phyloP scores from a whole-genome alignment of 2,888 invertebrate species.

The Troides helena region DNA sequence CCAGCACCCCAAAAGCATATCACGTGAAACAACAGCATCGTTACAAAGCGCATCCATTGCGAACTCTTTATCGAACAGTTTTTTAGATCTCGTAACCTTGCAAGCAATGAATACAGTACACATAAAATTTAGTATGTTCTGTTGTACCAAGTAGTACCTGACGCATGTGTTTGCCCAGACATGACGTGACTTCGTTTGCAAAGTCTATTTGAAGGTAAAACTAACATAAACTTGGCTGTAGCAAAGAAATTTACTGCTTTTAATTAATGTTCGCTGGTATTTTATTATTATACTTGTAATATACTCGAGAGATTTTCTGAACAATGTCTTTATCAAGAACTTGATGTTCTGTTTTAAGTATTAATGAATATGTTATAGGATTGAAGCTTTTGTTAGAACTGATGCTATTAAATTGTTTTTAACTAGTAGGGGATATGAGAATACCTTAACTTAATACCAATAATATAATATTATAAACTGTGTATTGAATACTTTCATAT shows the following conservation, averaged over 20 bases:
- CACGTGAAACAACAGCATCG: neutral
- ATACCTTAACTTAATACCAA: too few species aligned
- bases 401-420: too few species aligned
- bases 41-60: slow-evolving; percentile 38
- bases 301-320: neutral
- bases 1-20: slow-evolving; percentile 46
- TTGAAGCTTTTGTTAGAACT: too few species aligned
- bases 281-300: neutral
- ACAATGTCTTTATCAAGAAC: neutral
- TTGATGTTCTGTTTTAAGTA: neutral
- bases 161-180: slow-evolving; percentile 56
- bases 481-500: too few species aligned
- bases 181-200: slow-evolving; percentile 74
- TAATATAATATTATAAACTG: too few species aligned
- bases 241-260: slow-evolving; percentile 25
- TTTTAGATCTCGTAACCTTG: neutral
- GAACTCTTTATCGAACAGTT: slow-evolving; percentile 27
- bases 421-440: too few species aligned
- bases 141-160: slow-evolving; percentile 35
- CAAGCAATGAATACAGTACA: slow-evolving; percentile 32
- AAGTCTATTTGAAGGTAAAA: slow-evolving; percentile 63
- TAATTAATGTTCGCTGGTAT: neutral
- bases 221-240: slow-evolving; percentile 71
- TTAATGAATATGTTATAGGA: too few species aligned
- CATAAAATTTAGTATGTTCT: neutral